Evolutionary conservation across 2,888 invertebrate genomes (phyloP).

Genomic region (Ectemnius continuus): DNA sequence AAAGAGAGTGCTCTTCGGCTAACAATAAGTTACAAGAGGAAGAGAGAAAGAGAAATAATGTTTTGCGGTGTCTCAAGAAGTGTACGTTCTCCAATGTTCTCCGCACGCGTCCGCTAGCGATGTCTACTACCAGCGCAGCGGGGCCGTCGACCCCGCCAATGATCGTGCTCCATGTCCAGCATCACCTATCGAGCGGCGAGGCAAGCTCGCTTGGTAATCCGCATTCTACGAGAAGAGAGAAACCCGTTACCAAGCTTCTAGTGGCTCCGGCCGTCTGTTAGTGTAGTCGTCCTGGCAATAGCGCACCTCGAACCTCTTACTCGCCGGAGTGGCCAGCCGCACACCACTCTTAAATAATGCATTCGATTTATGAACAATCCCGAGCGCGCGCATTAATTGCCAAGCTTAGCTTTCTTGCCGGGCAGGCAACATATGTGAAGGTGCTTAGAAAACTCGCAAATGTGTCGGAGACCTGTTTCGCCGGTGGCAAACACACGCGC

Average conservation of each 20-base stretch:
- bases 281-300: conserved; percentile 9
- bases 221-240: conserved; percentile 65
- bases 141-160: conserved; percentile 74
- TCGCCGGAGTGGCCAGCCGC: conserved; percentile 24
- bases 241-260: conserved; percentile 66
- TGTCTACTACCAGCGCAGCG: conserved; percentile 50
- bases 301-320: neutral
- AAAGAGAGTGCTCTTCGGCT: no score
- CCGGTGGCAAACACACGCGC: conserved; percentile 30
- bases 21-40: neutral
- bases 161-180: conserved; percentile 72
- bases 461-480: conserved; percentile 31
- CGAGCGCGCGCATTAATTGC: conserved; percentile 35
- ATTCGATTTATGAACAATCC: conserved; percentile 46
- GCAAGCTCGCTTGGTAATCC: conserved; percentile 67
- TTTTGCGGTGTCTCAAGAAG: conserved; percentile 17
- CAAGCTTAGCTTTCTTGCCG: conserved; percentile 25
- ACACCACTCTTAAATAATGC: conserved; percentile 37
- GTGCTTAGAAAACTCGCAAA: conserved; percentile 18
- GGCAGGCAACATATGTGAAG: neutral
- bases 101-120: conserved; percentile 41
- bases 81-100: conserved; percentile 32
- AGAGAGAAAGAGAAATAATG: conserved; percentile 48
- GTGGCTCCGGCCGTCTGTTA: neutral
- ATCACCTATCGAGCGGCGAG: conserved; percentile 74